Percentiles rank a stretch among this genome's conserved stretches.
Conservation (phyloP, 2,888 invertebrate genomes). For the Conops quadrifasciatus region DNA sequence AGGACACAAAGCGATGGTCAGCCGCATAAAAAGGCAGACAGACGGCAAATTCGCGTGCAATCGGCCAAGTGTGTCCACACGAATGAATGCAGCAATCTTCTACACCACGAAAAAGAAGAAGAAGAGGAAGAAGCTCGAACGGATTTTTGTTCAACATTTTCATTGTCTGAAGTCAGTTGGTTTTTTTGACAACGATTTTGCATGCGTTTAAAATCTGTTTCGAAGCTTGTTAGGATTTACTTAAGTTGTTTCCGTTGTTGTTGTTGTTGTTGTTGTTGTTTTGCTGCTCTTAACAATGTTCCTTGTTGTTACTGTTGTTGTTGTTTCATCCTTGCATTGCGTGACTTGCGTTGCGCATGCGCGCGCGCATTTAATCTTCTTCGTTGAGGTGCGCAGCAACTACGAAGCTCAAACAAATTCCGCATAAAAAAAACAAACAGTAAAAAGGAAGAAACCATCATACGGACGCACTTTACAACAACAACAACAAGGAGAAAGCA, state of each 20-base stretch:
- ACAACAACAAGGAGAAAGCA: not conserved
- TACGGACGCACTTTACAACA: not conserved
- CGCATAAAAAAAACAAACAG: slow-evolving; percentile 19
- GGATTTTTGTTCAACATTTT: too few species aligned
- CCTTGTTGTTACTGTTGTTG: slow-evolving; percentile 37
- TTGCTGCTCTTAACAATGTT: slow-evolving; percentile 26
- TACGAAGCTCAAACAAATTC: slow-evolving; percentile 3
- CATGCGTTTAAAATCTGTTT: slow-evolving; percentile 61
- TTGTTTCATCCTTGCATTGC: slow-evolving; percentile 39
- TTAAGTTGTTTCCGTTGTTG: slow-evolving; percentile 46
- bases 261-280: slow-evolving; percentile 8
- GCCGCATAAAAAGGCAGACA: not conserved
- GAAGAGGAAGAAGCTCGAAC: not conserved
- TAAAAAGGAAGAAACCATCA: not conserved
- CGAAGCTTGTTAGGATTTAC: slow-evolving; percentile 59
- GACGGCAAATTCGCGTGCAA: not conserved
- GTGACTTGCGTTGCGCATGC: slow-evolving; percentile 45
- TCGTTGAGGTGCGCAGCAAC: not conserved
- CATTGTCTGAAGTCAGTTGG: slow-evolving; percentile 14
- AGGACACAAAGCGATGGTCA: not conserved
- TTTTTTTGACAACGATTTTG: slow-evolving; percentile 60
- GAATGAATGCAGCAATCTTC: slow-evolving; percentile 3
- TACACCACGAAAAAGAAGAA: too few species aligned
- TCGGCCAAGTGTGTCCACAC: not conserved
- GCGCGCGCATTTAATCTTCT: slow-evolving; percentile 46